Evolutionary conservation across 1,140 invertebrate species (phyloP).

Genomic region (Drosophila sturtevanti): DNA sequence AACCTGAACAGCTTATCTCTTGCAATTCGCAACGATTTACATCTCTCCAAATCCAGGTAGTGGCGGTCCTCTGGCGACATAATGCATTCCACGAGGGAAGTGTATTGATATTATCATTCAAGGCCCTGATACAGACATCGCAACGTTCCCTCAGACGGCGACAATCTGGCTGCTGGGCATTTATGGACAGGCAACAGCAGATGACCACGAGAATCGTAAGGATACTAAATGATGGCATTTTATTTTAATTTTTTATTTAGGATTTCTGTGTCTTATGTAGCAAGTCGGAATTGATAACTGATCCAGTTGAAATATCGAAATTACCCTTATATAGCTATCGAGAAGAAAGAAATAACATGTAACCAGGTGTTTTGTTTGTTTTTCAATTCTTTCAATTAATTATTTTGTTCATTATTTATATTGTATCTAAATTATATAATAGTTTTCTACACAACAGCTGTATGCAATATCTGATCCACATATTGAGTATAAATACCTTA

Average conservation of each 20-base stretch:
- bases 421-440: not conserved
- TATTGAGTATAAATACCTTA: slow-evolving; percentile 30
- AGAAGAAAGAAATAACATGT: not conserved
- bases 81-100: slow-evolving; percentile 25
- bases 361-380: slow-evolving; percentile 6
- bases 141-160: slow-evolving; percentile 25
- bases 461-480: not conserved
- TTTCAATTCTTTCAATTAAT: not conserved
- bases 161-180: slow-evolving; percentile 45
- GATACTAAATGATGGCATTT: slow-evolving; percentile 37
- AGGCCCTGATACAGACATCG: slow-evolving; percentile 3
- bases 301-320: not conserved
- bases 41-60: slow-evolving; percentile 27
- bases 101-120: slow-evolving; percentile 16
- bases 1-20: slow-evolving; percentile 29
- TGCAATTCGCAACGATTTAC: slow-evolving; percentile 34
- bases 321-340: slow-evolving; percentile 20
- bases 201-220: slow-evolving; percentile 29
- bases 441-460: not conserved
- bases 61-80: slow-evolving; percentile 35
- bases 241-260: slow-evolving; percentile 14
- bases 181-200: slow-evolving; percentile 16
- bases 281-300: not conserved
- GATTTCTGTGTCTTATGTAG: not conserved
- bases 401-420: not conserved